Conservation (phyloP, 2,797 vertebrate genomes). For the Chromis chromis region DNA sequence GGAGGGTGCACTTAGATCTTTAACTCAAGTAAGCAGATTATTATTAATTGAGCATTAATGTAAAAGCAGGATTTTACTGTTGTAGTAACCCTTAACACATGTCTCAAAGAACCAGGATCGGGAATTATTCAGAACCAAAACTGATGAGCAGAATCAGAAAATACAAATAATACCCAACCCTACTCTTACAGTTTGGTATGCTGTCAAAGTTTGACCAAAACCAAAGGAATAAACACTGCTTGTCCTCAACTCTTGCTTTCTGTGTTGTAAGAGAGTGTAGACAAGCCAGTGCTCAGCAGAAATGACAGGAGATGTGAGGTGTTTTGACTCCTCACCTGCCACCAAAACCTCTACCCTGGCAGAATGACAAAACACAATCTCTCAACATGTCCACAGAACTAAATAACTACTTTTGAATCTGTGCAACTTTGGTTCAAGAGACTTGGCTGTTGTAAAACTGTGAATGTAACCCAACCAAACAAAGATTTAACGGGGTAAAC, state of each 20-base stretch:
- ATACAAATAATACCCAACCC: too few species aligned
- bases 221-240: not conserved
- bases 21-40: too few species aligned
- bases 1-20: too few species aligned
- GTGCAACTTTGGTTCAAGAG: not conserved
- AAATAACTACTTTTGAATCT: not conserved
- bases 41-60: too few species aligned
- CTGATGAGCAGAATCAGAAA: too few species aligned
- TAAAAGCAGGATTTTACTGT: too few species aligned
- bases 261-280: not conserved
- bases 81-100: too few species aligned
- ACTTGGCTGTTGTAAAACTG: not conserved
- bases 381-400: conserved; percentile 11
- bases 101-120: too few species aligned
- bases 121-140: too few species aligned
- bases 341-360: conserved; percentile 20
- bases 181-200: not conserved
- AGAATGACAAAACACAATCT: conserved; percentile 46
- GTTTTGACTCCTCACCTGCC: conserved; percentile 45
- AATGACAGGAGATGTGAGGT: conserved; percentile 36
- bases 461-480: not conserved
- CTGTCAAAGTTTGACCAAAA: not conserved
- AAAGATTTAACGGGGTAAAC: not conserved
- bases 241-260: not conserved
- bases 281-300: not conserved